Evolutionary conservation across 2,113 vertebrate species (phyloP), one percentile per base, ranked within the genome.

Genomic region (Phalacrocorax aristotelis): DNA sequence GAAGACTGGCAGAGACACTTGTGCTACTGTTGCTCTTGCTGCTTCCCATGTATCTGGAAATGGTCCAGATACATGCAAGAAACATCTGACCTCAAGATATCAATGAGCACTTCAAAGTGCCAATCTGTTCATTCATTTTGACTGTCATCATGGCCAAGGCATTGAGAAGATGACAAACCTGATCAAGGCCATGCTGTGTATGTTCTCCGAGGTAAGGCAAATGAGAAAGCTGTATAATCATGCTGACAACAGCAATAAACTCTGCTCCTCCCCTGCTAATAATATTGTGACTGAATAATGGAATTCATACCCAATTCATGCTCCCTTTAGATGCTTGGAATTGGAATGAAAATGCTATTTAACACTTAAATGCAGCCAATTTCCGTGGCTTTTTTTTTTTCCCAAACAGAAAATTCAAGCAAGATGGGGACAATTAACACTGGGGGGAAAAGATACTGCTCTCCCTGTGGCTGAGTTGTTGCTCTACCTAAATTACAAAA

Each of bases 161-260:
- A 91, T 76, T 69, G 89, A 92, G 94, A 76, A 90, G 93, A 93
- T 83, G 87, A 88, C 94, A 96, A 95, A 95, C 66, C 81, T 90
- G 94, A 92, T 95, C 87, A 91, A 61, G 94, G 61, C 93, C 81
- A 34, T 38, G 81, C 81, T 95, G 81, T 61, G 70, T 69, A 49
- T 80, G 89, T 30, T 95, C 81, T 91, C 84, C 40, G 81, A 96
- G 74, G 89, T 94, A 72, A 89, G 54, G 62, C 62, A 88, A 90
- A 85, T 58, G 54, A 90, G 74, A 80, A 61, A 91, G 77, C 93
- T 62, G 54, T 66, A 51, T 80, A 94, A 95, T 95, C 1, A 0
- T 84, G 87, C 86, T 97, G 94, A 97, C 91, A 95, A 89, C 65
- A 81, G 46, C 26, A 70, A 91, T 87, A 87, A 96, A 91, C 51